A percentile compares a stretch with the other conserved stretches of the same genome.
These are phyloP conservation scores for Ryuthela nishihirai DNA, from an alignment of 2,888 invertebrate genomes.

Conservation along the genomic window DNA sequence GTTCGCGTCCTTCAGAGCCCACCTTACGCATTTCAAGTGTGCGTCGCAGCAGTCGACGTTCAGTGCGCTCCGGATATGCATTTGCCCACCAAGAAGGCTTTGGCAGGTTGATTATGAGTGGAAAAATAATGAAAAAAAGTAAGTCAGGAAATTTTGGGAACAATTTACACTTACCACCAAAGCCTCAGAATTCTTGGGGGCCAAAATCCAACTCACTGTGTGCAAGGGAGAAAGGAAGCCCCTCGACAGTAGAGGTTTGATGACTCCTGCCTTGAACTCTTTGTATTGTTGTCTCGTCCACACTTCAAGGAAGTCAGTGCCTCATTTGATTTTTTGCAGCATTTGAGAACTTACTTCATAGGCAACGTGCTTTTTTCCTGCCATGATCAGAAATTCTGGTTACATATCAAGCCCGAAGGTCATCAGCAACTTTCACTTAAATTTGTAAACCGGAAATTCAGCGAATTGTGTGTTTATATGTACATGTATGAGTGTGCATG, in stretches of 20 bases:
- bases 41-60: slow-evolving; percentile 81
- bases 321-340: too few relatives aligned
- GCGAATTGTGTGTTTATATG: too few relatives aligned
- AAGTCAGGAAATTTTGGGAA: slow-evolving; percentile 25
- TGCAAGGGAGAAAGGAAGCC: slow-evolving; percentile 18
- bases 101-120: slow-evolving; percentile 93
- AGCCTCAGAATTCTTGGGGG: slow-evolving; percentile 19
- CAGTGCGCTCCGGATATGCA: slow-evolving; percentile 93
- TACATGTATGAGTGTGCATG: too few relatives aligned
- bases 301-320: too few relatives aligned
- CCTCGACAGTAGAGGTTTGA: slow-evolving; percentile 26
- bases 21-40: slow-evolving; percentile 81
- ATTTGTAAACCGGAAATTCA: too few relatives aligned
- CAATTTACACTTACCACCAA: slow-evolving; percentile 24
- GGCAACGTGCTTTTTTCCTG: too few relatives aligned
- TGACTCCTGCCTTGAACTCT: neutral
- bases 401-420: too few relatives aligned
- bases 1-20: slow-evolving; percentile 69
- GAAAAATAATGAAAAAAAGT: slow-evolving; percentile 74
- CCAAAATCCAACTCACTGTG: slow-evolving; percentile 4
- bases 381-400: too few relatives aligned
- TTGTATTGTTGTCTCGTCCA: too few relatives aligned
- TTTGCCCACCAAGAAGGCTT: slow-evolving; percentile 98
- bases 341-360: too few relatives aligned
- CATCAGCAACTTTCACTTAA: too few relatives aligned